Evolutionary conservation across 2,888 invertebrate genomes (phyloP).

Genomic region (Cataglyphis altisquamis): DNA sequence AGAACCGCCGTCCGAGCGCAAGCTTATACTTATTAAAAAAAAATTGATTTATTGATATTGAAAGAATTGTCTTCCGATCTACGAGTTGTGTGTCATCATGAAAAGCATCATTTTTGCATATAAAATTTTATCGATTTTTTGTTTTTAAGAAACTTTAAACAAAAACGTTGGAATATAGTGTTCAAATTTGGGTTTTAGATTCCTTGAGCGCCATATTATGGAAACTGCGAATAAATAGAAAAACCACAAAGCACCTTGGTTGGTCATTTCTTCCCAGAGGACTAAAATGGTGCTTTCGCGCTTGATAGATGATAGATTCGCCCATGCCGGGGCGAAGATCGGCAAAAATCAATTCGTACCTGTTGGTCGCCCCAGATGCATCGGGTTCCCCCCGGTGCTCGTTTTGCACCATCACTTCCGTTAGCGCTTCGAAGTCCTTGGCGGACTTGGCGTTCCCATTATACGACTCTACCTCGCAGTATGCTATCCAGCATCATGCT

Average conservation of each 20-base stretch:
- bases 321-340: slow-evolving; percentile 45
- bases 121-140: background rate
- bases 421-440: slow-evolving; percentile 50
- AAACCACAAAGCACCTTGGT: background rate
- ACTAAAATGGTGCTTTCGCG: background rate
- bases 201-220: background rate
- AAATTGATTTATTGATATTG: background rate
- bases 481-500: slow-evolving; percentile 73
- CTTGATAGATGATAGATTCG: slow-evolving; percentile 55
- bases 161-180: background rate
- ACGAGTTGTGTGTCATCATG: background rate
- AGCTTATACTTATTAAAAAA: background rate
- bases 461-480: slow-evolving; percentile 54
- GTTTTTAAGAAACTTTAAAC: background rate
- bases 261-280: background rate
- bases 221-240: background rate
- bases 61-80: slow-evolving; percentile 15
- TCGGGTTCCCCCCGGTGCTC: slow-evolving; percentile 49
- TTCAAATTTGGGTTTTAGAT: background rate
- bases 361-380: slow-evolving; percentile 54
- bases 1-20: slow-evolving; percentile 32
- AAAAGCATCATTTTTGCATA: background rate
- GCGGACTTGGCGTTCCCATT: slow-evolving; percentile 62
- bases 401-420: slow-evolving; percentile 59
- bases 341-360: slow-evolving; percentile 68